Conservation (phyloP, 23 tunicate genomes). For the Ascidia mentula region DNA sequence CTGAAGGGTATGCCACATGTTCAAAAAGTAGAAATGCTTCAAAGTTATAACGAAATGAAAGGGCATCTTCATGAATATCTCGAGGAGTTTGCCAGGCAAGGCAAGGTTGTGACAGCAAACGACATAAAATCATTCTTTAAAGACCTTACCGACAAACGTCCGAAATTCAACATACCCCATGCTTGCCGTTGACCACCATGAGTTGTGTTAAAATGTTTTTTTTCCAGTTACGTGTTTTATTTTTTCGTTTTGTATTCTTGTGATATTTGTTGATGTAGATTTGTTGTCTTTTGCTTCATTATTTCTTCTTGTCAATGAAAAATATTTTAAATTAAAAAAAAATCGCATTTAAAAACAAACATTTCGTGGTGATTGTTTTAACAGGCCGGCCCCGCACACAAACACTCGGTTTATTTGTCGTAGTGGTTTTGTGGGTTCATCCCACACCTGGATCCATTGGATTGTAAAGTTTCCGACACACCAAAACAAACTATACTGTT, state of each 20-base stretch:
- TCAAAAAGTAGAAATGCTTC: conserved; percentile 66
- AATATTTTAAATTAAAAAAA: background rate
- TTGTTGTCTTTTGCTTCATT: no score
- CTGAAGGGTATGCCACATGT: conserved; percentile 53
- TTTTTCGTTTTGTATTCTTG: background rate
- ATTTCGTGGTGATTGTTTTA: no score
- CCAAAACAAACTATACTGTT: no score
- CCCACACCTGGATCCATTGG: no score
- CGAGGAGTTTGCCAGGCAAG: conserved; percentile 65
- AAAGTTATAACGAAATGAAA: conserved; percentile 75
- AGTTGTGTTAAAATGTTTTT: background rate
- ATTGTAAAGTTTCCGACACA: no score
- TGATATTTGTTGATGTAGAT: background rate
- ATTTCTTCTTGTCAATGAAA: background rate
- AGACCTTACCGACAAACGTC: conserved; percentile 28
- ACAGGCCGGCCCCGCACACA: no score
- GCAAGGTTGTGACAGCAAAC: conserved; percentile 65
- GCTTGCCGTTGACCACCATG: conserved; percentile 25
- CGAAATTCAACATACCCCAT: conserved; percentile 27
- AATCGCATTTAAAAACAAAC: no score
- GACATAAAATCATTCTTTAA: conserved; percentile 58
- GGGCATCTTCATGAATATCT: conserved; percentile 35
- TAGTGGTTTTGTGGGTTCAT: no score
- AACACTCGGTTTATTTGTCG: no score
- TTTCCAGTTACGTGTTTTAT: background rate